Evolutionary conservation across 1,140 invertebrate genomes (phyloP).

Genomic region (Halesus radiatus): DNA sequence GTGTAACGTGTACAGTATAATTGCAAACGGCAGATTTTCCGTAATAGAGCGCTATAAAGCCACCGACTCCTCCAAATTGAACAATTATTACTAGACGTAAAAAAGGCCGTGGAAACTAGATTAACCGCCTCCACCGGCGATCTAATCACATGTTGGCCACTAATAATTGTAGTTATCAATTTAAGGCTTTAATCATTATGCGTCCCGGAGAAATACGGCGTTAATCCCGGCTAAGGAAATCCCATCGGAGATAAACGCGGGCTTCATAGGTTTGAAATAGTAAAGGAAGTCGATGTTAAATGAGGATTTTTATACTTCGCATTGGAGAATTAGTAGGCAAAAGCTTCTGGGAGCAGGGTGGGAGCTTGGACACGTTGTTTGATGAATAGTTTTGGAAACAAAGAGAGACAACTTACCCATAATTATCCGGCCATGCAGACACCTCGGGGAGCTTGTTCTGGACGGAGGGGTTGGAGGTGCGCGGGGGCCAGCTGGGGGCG

Average conservation of each 20-base stretch:
- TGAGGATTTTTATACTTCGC: no score
- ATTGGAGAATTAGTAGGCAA: no score
- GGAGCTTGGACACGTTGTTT: no score
- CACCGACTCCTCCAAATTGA: constrained; percentile 48
- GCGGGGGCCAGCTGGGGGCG: constrained; percentile 62
- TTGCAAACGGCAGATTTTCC: constrained; percentile 44
- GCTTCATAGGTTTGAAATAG: no score
- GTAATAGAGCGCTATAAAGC: constrained; percentile 44
- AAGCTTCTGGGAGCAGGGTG: no score
- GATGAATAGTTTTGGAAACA: no score
- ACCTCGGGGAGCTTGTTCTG: constrained; percentile 68
- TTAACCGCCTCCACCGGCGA: constrained; percentile 36
- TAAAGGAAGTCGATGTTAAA: no score
- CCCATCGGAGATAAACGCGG: no score
- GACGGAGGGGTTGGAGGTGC: constrained; percentile 63
- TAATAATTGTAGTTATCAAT: constrained; percentile 54
- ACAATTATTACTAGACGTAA: constrained; percentile 48
- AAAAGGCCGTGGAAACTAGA: constrained; percentile 47
- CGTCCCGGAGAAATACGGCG: constrained; percentile 36
- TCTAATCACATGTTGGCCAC: constrained; percentile 46
- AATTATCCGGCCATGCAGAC: constrained; percentile 68
- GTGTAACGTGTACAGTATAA: constrained; percentile 33
- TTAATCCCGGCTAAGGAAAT: constrained; percentile 8
- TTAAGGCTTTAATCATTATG: constrained; percentile 49
- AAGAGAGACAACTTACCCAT: constrained; percentile 63